A percentile compares a stretch with the other conserved stretches of the same genome.
phyloP scores from a whole-genome alignment of 1,140 invertebrate species.

The Hestina assimilis region DNA sequence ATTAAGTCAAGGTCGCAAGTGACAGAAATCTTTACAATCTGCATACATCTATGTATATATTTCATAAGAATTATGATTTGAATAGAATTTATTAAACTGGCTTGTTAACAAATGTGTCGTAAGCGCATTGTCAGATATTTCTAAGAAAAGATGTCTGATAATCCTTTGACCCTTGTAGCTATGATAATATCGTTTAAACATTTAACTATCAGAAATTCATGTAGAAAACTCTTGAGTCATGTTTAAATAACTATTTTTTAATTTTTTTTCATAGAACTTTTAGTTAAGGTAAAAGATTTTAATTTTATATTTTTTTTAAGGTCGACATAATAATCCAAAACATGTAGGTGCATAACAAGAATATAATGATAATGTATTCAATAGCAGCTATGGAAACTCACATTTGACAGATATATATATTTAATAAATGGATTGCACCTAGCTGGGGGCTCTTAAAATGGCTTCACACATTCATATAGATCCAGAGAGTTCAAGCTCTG shows the following conservation, averaged over 20 bases:
- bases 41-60: background rate
- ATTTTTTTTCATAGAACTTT: too few relatives aligned
- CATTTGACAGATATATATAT: slow-evolving; percentile 53
- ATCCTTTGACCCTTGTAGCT: slow-evolving; percentile 15
- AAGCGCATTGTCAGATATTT: background rate
- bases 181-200: slow-evolving; percentile 10
- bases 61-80: slow-evolving; percentile 1
- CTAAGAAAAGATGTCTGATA: slow-evolving; percentile 7
- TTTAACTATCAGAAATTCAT: too few relatives aligned
- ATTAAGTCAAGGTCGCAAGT: slow-evolving; percentile 21
- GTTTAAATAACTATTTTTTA: too few relatives aligned
- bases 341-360: slow-evolving; percentile 57
- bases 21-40: slow-evolving; percentile 11
- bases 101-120: background rate
- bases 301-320: slow-evolving; percentile 37
- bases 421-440: slow-evolving; percentile 65
- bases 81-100: background rate
- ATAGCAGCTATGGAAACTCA: slow-evolving; percentile 43
- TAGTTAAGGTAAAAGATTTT: too few relatives aligned
- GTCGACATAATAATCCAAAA: slow-evolving; percentile 38
- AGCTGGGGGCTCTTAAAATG: slow-evolving; percentile 44
- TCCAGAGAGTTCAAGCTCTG: slow-evolving; percentile 21
- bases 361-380: slow-evolving; percentile 46
- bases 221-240: too few relatives aligned
- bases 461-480: slow-evolving; percentile 40